These are phyloP conservation scores for Tenthredo distinguenda DNA, from an alignment of 2,888 invertebrate genomes.

Conservation along the genomic window DNA sequence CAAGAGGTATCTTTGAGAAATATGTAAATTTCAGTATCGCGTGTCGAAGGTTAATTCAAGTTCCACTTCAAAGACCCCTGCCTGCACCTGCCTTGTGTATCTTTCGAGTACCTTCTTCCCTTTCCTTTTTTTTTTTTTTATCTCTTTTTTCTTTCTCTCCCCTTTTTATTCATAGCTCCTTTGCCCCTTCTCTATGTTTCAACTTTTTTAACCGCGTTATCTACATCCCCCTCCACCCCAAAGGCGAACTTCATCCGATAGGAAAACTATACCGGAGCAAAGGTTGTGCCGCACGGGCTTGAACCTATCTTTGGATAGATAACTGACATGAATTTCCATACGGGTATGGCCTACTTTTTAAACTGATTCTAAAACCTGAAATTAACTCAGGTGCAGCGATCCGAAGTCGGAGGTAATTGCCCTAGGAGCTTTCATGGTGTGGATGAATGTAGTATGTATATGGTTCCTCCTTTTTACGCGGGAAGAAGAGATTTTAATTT, in stretches of 20 bases:
- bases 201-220: not conserved
- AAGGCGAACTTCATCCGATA: not conserved
- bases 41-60: slow-evolving; percentile 18
- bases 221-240: not conserved
- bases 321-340: not conserved
- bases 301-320: not conserved
- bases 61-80: not conserved
- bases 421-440: not conserved
- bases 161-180: not conserved
- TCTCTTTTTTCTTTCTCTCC: not conserved
- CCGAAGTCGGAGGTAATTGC: not conserved
- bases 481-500: not conserved
- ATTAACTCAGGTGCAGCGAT: not conserved
- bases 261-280: not conserved
- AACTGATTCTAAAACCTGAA: not conserved
- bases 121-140: not conserved
- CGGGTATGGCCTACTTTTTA: not conserved
- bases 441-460: not conserved
- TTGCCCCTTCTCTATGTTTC: not conserved
- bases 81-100: not conserved
- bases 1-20: not conserved
- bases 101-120: not conserved
- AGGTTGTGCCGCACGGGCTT: not conserved
- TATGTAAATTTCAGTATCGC: slow-evolving; percentile 15
- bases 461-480: too few relatives aligned